Conservation (phyloP, 2,113 vertebrate species). For the Artemisiospiza belli region DNA sequence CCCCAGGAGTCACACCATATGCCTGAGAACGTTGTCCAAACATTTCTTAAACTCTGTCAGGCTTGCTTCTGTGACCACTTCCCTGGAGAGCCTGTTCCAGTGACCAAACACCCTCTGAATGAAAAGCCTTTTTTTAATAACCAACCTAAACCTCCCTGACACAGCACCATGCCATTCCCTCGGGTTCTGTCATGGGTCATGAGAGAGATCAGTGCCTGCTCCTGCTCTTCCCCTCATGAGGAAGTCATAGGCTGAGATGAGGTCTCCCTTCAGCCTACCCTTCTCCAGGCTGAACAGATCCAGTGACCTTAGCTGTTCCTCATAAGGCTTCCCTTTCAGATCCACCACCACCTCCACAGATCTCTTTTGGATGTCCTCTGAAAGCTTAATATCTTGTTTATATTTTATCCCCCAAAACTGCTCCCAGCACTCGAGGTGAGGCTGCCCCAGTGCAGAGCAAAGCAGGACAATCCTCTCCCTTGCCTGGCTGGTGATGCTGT, state of each 20-base stretch:
- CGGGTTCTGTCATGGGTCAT: fast-evolving
- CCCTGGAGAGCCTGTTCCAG: not conserved
- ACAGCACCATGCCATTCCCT: not conserved
- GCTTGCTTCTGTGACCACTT: not conserved
- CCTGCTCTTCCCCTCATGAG: not conserved
- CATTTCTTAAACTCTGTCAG: not conserved
- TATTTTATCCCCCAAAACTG: not conserved
- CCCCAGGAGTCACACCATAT: no score
- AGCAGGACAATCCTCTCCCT: not conserved
- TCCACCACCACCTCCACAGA: not conserved
- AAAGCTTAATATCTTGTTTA: not conserved
- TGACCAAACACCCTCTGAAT: not conserved
- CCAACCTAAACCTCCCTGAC: not conserved
- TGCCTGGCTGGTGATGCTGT: fast-evolving
- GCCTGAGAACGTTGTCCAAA: not conserved
- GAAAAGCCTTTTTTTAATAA: not conserved
- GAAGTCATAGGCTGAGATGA: not conserved
- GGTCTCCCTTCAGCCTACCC: not conserved
- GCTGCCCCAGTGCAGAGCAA: fast-evolving
- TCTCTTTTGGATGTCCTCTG: not conserved
- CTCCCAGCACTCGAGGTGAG: fast-evolving
- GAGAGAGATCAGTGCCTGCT: not conserved
- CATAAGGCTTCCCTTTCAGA: not conserved
- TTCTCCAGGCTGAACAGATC: not conserved
- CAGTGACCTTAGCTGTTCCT: not conserved